Percentiles rank a stretch among this genome's conserved stretches.
phyloP scores from a whole-genome alignment of 2,113 vertebrate species.

The Cyprinus carpio region DNA sequence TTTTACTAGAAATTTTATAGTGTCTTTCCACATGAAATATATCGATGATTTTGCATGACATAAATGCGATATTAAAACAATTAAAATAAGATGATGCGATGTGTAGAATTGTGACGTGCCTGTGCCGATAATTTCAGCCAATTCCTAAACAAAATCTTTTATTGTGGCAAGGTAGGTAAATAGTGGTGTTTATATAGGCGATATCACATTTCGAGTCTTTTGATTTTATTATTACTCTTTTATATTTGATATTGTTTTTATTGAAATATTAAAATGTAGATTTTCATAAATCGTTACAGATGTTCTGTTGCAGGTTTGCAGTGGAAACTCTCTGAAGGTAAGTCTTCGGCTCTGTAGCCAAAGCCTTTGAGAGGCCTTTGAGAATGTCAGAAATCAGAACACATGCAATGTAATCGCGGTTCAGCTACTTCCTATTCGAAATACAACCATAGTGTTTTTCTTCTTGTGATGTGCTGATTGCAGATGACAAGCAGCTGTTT shows the following conservation, averaged over 20 bases:
- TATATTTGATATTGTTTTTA: neutral
- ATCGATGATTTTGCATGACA: neutral
- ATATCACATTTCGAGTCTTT: neutral
- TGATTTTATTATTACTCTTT: neutral
- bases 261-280: neutral
- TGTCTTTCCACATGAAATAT: neutral
- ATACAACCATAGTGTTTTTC: conserved; percentile 32
- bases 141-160: neutral
- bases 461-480: conserved; percentile 43
- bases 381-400: conserved; percentile 22
- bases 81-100: neutral
- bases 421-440: conserved; percentile 27
- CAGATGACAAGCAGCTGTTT: conserved; percentile 48
- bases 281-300: neutral
- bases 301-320: conserved; percentile 13
- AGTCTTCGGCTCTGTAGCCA: neutral
- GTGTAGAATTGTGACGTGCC: neutral
- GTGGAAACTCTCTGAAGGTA: neutral
- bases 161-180: neutral
- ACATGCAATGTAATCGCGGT: conserved; percentile 23
- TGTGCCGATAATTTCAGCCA: neutral
- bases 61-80: neutral
- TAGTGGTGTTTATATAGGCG: neutral
- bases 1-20: neutral
- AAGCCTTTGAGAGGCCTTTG: neutral